Percentiles rank a stretch among this genome's conserved stretches.
These are phyloP conservation scores for Nylanderia fulva DNA, from an alignment of 1,140 invertebrate genomes.

Conservation along the genomic window DNA sequence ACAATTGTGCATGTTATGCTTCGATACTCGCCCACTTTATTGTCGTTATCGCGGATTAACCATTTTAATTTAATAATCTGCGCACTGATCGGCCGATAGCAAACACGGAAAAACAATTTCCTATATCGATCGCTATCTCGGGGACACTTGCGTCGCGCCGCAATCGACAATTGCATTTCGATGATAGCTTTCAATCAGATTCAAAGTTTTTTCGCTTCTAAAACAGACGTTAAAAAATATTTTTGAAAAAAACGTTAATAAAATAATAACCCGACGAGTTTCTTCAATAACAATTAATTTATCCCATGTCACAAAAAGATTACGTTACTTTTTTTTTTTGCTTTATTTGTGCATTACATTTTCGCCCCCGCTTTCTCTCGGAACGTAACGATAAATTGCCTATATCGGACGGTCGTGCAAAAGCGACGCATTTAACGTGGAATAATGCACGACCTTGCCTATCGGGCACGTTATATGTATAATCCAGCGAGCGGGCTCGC, in stretches of 20 bases:
- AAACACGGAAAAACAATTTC: conserved; percentile 80
- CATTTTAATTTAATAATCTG: conserved; percentile 80
- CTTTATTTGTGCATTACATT: neutral
- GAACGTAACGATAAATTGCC: conserved; percentile 14
- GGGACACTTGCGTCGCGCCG: conserved; percentile 69
- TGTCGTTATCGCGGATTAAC: conserved; percentile 77
- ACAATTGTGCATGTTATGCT: conserved; percentile 76
- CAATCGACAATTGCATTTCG: conserved; percentile 67
- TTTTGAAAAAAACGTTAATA: neutral
- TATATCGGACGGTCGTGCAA: conserved; percentile 22
- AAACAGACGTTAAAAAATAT: conserved; percentile 15
- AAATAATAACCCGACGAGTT: neutral
- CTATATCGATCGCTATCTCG: conserved; percentile 75
- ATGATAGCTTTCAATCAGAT: conserved; percentile 40
- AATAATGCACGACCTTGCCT: conserved; percentile 57
- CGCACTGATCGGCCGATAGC: conserved; percentile 74
- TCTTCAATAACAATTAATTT: too few species aligned
- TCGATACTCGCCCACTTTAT: conserved; percentile 73
- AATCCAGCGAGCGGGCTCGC: conserved; percentile 5
- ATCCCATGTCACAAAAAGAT: neutral
- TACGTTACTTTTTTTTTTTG: neutral
- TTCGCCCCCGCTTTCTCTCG: neutral
- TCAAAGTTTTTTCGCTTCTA: neutral
- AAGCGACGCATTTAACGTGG: conserved; percentile 45
- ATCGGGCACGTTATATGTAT: conserved; percentile 42